phyloP scores from a whole-genome alignment of 2,113 vertebrate genomes.

The Lycaon pictus region DNA sequence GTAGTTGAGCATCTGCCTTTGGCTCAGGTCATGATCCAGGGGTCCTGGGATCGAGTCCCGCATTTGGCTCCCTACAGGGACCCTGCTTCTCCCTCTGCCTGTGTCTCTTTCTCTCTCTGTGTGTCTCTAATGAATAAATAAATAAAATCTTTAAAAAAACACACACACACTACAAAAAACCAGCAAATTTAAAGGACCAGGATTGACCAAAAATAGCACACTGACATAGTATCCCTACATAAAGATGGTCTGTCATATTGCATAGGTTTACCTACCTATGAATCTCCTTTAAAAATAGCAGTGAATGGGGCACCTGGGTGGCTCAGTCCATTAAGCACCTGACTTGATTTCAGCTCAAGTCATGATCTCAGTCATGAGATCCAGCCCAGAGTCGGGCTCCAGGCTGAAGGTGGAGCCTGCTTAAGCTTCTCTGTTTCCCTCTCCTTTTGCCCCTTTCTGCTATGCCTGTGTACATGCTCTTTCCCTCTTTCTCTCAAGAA shows the following conservation, averaged over 20 bases:
- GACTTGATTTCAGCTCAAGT: neutral
- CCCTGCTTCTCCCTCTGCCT: no score
- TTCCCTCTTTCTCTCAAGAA: neutral
- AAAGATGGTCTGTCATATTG: neutral
- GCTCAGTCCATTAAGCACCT: neutral
- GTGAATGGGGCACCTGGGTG: neutral
- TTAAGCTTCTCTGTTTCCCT: neutral
- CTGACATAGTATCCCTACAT: neutral
- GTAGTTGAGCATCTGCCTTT: no score
- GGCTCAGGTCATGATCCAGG: no score
- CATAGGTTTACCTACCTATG: neutral
- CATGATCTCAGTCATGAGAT: neutral
- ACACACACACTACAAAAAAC: no score
- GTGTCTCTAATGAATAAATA: no score
- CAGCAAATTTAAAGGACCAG: neutral
- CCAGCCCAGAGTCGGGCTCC: fast-evolving
- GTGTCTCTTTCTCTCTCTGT: no score
- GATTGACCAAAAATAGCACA: neutral
- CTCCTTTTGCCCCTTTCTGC: neutral
- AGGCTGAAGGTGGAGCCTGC: neutral
- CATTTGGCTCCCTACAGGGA: no score
- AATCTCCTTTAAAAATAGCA: neutral
- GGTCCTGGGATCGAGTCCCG: no score
- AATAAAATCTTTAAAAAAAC: no score
- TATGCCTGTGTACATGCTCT: neutral